phyloP scores from a whole-genome alignment of 2,888 invertebrate genomes.

The Rhyacophila evoluta region DNA sequence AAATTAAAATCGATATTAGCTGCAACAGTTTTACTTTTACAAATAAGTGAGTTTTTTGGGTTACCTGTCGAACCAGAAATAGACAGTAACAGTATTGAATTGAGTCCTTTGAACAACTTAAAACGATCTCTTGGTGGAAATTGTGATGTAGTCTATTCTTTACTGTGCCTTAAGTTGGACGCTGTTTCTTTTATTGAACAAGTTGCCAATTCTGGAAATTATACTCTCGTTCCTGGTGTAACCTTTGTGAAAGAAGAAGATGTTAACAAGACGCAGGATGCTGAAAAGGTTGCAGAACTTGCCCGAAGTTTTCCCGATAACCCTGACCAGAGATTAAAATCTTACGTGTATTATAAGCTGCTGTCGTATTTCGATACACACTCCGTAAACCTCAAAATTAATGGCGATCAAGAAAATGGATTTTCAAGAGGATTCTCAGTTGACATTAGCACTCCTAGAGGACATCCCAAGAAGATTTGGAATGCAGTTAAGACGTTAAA shows the following conservation, averaged over 20 bases:
- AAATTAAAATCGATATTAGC: neutral
- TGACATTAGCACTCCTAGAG: no score
- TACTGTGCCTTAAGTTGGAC: slow-evolving; percentile 83
- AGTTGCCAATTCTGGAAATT: slow-evolving; percentile 76
- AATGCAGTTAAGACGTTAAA: neutral
- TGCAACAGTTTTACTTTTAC: slow-evolving; percentile 34
- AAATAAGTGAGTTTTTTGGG: slow-evolving; percentile 43
- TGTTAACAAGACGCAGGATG: slow-evolving; percentile 63
- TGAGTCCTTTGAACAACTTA: neutral
- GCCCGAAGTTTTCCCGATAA: slow-evolving; percentile 83
- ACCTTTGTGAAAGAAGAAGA: slow-evolving; percentile 77
- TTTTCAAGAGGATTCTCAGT: neutral
- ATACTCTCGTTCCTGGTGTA: slow-evolving; percentile 79
- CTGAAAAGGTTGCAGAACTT: slow-evolving; percentile 76
- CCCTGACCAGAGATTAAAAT: slow-evolving; percentile 80
- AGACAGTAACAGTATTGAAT: neutral
- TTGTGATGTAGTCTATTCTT: slow-evolving; percentile 65
- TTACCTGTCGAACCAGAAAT: neutral
- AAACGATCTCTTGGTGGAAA: slow-evolving; percentile 45
- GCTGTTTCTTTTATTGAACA: slow-evolving; percentile 82
- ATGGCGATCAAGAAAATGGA: neutral
- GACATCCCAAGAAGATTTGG: neutral
- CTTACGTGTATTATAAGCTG: slow-evolving; percentile 77
- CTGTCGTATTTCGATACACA: slow-evolving; percentile 80
- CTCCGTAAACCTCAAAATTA: slow-evolving; percentile 74